Evolutionary conservation across 2,888 invertebrate genomes (phyloP).

Genomic region (Lasioglossum lativentre): DNA sequence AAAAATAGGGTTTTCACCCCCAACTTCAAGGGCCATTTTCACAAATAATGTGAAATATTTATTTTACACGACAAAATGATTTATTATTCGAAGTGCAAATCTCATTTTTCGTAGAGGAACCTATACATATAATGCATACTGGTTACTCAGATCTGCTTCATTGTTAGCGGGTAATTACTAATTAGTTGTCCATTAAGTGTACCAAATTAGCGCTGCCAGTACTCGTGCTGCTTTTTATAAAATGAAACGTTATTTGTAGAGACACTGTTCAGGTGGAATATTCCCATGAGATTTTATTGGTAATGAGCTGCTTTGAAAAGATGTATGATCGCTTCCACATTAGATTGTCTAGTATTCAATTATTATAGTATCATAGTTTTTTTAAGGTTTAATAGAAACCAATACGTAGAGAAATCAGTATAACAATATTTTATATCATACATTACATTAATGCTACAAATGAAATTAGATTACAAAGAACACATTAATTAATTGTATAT

Average conservation of each 20-base stretch:
- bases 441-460: no score
- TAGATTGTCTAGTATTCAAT: neutral
- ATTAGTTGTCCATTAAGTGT: conserved; percentile 7
- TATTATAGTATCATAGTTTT: neutral
- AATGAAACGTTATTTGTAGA: neutral
- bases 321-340: neutral
- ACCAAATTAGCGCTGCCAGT: neutral
- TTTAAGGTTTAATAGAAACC: neutral
- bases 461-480: no score
- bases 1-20: no score
- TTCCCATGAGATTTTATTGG: neutral
- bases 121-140: neutral
- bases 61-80: no score
- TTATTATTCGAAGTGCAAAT: no score
- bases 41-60: no score
- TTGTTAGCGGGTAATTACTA: conserved; percentile 5
- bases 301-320: neutral
- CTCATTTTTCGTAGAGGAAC: no score
- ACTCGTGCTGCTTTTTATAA: neutral
- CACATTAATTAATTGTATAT: no score
- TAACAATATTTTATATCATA: no score
- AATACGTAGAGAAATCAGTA: neutral
- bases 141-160: neutral
- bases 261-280: neutral
- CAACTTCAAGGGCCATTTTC: no score